phyloP scores from a whole-genome alignment of 2,888 invertebrate species.

The Ditula angustiorana region DNA sequence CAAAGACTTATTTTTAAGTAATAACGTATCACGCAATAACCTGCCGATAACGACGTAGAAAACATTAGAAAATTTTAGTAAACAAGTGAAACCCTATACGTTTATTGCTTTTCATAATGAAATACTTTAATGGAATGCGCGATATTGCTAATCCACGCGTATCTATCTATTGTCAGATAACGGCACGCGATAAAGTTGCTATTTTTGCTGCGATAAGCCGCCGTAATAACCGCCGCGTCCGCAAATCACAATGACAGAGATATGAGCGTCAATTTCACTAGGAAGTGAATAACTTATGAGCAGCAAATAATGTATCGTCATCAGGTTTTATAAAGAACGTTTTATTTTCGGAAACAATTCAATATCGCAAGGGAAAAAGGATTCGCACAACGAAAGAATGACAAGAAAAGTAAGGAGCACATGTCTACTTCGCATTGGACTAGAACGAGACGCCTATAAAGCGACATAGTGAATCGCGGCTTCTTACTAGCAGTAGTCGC shows the following conservation, averaged over 20 bases:
- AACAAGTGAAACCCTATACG: slow-evolving; percentile 6
- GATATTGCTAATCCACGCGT: slow-evolving; percentile 40
- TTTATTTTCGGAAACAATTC: too few relatives aligned
- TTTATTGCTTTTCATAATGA: slow-evolving; percentile 17
- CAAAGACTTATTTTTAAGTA: not conserved
- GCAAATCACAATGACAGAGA: slow-evolving; percentile 43
- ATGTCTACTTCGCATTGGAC: too few relatives aligned
- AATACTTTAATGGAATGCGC: slow-evolving; percentile 39
- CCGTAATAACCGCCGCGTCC: slow-evolving; percentile 38
- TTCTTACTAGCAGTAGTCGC: too few relatives aligned
- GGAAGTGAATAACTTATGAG: slow-evolving; percentile 2
- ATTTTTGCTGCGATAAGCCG: slow-evolving; percentile 46
- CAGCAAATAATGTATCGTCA: too few relatives aligned
- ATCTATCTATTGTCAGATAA: slow-evolving; percentile 49
- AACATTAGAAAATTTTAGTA: not conserved
- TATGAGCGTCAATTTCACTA: slow-evolving; percentile 15
- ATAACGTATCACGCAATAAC: slow-evolving; percentile 4
- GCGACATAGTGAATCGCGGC: too few relatives aligned
- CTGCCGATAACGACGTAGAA: not conserved
- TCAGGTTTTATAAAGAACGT: too few relatives aligned
- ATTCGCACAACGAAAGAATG: too few relatives aligned
- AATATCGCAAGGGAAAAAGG: too few relatives aligned
- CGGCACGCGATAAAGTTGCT: slow-evolving; percentile 44
- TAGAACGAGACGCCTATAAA: too few relatives aligned
- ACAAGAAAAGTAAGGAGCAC: too few relatives aligned